phyloP scores from a whole-genome alignment of 2,113 vertebrate genomes.

The Lasiurus borealis region DNA sequence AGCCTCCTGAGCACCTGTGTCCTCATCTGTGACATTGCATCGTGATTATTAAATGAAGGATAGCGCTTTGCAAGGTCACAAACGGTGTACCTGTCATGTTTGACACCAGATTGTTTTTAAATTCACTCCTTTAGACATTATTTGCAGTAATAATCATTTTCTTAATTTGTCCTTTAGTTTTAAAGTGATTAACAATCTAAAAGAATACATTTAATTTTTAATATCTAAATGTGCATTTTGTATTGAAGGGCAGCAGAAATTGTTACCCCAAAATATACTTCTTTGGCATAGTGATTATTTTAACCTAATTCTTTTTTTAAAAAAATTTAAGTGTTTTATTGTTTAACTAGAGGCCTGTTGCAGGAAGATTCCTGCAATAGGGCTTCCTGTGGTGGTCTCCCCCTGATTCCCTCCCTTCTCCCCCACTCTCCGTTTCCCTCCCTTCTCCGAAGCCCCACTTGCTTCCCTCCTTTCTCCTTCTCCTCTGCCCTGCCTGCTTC shows the following conservation, averaged over 20 bases:
- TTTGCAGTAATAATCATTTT: slow-evolving; percentile 18
- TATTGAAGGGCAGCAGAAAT: not conserved
- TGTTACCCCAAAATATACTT: not conserved
- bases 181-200: not conserved
- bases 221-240: not conserved
- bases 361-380: too few relatives aligned
- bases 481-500: too few relatives aligned
- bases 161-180: slow-evolving; percentile 14
- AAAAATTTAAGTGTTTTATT: too few relatives aligned
- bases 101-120: slow-evolving; percentile 14
- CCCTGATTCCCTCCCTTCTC: too few relatives aligned
- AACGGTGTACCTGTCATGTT: not conserved
- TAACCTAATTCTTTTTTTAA: too few relatives aligned
- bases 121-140: not conserved
- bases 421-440: too few relatives aligned
- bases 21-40: not conserved
- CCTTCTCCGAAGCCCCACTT: too few relatives aligned
- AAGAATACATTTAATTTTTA: slow-evolving; percentile 28
- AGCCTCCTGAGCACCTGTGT: not conserved
- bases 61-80: not conserved
- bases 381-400: too few relatives aligned
- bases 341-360: too few relatives aligned
- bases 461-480: too few relatives aligned
- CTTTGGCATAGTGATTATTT: not conserved
- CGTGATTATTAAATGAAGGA: not conserved